A percentile compares a stretch with the other conserved stretches of the same genome.
Evolutionary conservation across 1,140 invertebrate species (phyloP).

Genomic region (Pogonomyrmex barbatus): DNA sequence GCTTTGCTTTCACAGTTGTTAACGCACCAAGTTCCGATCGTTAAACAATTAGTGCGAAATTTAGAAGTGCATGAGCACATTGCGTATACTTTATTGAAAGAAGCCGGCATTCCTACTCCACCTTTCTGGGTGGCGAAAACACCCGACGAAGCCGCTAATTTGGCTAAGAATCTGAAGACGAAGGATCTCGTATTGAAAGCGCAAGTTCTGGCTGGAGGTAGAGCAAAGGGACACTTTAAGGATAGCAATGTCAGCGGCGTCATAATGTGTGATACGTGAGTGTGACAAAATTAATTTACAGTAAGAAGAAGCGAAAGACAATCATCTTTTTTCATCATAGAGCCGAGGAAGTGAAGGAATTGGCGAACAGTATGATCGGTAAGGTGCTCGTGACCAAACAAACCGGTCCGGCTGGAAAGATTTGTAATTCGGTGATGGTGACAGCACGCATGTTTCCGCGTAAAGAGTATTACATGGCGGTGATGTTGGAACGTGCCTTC

Average conservation of each 20-base stretch:
- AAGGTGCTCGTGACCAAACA: constrained; percentile 97
- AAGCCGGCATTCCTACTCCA: constrained; percentile 95
- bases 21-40: constrained; percentile 79
- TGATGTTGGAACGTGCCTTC: constrained; percentile 98
- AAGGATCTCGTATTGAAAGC: constrained; percentile 97
- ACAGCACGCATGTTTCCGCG: constrained; percentile 97
- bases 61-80: constrained; percentile 98
- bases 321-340: constrained; percentile 84
- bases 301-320: too few relatives aligned
- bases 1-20: constrained; percentile 80
- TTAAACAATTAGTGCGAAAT: constrained; percentile 89
- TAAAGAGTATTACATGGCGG: constrained; percentile 97
- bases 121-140: constrained; percentile 96
- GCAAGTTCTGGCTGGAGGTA: constrained; percentile 97
- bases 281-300: background rate
- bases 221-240: constrained; percentile 97
- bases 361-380: constrained; percentile 96
- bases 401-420: constrained; percentile 95
- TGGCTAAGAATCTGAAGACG: constrained; percentile 92
- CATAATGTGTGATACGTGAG: constrained; percentile 95
- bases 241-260: constrained; percentile 97
- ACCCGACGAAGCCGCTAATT: constrained; percentile 92
- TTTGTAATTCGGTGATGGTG: constrained; percentile 98
- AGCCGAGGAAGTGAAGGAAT: constrained; percentile 93
- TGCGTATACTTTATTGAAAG: constrained; percentile 94